Conservation (phyloP, 2,888 invertebrate genomes). For the Sarcophaga caerulescens region DNA sequence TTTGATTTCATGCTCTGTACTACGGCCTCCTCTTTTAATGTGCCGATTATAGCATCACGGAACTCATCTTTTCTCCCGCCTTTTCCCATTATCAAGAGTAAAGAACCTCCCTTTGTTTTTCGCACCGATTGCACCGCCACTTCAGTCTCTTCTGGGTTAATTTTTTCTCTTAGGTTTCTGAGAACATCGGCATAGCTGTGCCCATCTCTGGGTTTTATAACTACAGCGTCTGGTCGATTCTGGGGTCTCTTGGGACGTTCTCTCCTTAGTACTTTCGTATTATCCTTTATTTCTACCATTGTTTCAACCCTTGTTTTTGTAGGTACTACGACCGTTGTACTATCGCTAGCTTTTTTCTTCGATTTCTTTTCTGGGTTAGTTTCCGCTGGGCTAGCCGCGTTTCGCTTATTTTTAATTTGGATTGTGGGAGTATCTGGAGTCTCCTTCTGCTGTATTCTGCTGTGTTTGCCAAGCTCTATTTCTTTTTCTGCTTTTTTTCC, state of each 20-base stretch:
- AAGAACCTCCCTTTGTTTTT: conserved; percentile 11
- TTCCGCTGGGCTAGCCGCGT: conserved; percentile 17
- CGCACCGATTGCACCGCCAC: neutral
- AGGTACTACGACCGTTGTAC: neutral
- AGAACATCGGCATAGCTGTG: no score
- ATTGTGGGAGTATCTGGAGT: neutral
- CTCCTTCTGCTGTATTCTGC: neutral
- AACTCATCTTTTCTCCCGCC: conserved; percentile 10
- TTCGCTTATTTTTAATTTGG: conserved; percentile 2
- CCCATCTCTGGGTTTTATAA: no score
- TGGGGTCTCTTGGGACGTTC: no score
- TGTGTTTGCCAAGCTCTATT: neutral
- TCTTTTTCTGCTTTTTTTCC: conserved; percentile 23
- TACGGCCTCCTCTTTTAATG: conserved; percentile 1
- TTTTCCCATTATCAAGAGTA: conserved; percentile 1
- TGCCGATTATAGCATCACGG: conserved; percentile 1
- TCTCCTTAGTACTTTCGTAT: no score
- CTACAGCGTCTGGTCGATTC: no score
- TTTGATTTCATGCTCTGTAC: no score
- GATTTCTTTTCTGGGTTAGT: neutral
- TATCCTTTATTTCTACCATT: no score
- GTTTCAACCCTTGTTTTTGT: no score
- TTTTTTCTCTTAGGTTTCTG: no score
- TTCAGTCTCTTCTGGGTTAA: conserved; percentile 18
- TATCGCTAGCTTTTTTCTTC: neutral